Conservation (phyloP, 2,888 invertebrate species). For the Hecatera dysodea region DNA sequence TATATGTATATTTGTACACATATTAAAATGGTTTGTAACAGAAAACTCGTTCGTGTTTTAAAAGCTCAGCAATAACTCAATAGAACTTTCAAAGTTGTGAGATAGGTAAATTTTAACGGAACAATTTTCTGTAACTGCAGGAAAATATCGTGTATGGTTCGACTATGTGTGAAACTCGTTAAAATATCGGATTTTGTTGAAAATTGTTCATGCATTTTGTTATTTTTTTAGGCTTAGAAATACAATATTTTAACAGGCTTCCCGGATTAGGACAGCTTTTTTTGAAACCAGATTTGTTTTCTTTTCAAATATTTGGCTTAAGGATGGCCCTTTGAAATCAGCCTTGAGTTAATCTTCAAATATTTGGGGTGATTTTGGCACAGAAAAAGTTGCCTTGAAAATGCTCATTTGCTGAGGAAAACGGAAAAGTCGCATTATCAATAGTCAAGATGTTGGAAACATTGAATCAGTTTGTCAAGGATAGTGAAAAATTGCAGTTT, state of each 20-base stretch:
- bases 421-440: neutral
- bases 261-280: constrained; percentile 1
- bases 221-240: neutral
- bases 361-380: constrained; percentile 16
- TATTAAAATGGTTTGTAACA: too few relatives aligned
- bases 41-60: too few relatives aligned
- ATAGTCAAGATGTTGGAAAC: neutral
- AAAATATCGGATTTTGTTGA: constrained; percentile 6
- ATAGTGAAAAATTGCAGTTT: neutral
- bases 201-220: neutral
- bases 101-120: neutral
- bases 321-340: constrained; percentile 20
- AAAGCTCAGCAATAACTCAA: too few relatives aligned
- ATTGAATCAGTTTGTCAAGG: neutral
- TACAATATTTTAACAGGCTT: constrained; percentile 2
- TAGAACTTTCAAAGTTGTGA: neutral
- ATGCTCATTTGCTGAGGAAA: neutral
- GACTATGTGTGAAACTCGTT: constrained; percentile 3
- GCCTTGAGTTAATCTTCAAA: constrained; percentile 11
- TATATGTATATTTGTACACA: too few relatives aligned
- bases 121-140: neutral
- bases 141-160: neutral
- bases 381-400: neutral
- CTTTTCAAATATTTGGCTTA: constrained; percentile 29
- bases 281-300: constrained; percentile 14